Conservation (phyloP, 2,797 vertebrate species). For the Sylvia borin region DNA sequence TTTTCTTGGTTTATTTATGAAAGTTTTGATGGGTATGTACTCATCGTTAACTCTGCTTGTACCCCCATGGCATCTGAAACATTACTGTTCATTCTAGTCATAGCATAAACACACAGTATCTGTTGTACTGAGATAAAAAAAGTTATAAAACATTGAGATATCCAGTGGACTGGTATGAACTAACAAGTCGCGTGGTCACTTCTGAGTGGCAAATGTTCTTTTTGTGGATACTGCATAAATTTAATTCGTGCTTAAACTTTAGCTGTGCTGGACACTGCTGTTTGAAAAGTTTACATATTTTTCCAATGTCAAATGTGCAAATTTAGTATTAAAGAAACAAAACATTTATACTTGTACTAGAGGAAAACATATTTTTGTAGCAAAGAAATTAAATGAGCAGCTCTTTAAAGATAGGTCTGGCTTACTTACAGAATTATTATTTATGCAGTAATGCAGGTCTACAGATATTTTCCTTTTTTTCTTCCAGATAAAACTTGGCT, state of each 20-base stretch:
- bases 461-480: constrained; percentile 29
- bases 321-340: background rate
- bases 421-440: background rate
- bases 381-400: background rate
- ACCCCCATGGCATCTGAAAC: background rate
- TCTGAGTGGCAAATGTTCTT: background rate
- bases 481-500: constrained; percentile 61
- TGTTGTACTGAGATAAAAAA: background rate
- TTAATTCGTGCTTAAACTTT: background rate
- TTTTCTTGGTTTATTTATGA: constrained; percentile 20
- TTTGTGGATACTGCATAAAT: background rate
- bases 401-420: background rate
- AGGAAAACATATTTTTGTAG: background rate
- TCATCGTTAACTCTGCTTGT: background rate
- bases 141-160: background rate
- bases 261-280: background rate
- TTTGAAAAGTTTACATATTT: background rate
- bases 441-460: background rate
- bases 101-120: background rate
- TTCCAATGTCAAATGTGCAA: background rate
- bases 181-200: background rate
- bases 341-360: background rate
- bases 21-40: background rate
- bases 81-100: background rate
- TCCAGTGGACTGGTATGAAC: background rate